Evolutionary conservation across 2,113 vertebrate species (phyloP).

Genomic region (Aegypius monachus): DNA sequence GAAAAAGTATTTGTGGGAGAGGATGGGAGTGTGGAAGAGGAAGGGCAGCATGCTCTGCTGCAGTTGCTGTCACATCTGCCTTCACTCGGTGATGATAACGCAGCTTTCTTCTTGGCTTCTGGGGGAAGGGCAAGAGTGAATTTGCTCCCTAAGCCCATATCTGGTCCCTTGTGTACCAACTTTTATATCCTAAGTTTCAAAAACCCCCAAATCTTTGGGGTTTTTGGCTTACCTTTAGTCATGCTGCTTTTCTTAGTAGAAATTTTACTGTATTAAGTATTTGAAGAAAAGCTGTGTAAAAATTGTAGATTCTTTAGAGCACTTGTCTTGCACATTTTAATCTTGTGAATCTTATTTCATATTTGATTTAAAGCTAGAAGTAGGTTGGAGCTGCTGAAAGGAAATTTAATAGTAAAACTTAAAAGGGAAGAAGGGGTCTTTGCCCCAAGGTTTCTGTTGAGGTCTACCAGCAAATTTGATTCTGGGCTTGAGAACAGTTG

Average conservation of each 20-base stretch:
- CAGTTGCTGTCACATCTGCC: neutral
- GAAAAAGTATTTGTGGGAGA: neutral
- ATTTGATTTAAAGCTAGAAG: neutral
- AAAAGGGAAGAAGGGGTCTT: neutral
- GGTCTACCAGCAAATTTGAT: neutral
- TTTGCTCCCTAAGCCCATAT: neutral
- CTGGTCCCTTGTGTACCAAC: neutral
- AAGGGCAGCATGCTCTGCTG: neutral
- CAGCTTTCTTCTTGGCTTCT: neutral
- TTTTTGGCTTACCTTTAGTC: neutral
- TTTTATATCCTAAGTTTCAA: neutral
- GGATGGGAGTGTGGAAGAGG: neutral
- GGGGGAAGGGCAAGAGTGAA: neutral
- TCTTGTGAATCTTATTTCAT: neutral
- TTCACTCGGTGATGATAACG: neutral
- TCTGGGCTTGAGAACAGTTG: neutral
- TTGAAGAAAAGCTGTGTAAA: neutral
- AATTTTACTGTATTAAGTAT: neutral
- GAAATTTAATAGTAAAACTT: neutral
- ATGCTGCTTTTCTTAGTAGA: neutral
- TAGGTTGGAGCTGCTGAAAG: neutral
- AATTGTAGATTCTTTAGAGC: neutral
- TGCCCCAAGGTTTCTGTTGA: neutral
- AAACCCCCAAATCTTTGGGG: rapidly evolving
- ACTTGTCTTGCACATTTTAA: neutral